phyloP scores from a whole-genome alignment of 2,888 invertebrate species.

The Mimas tiliae region DNA sequence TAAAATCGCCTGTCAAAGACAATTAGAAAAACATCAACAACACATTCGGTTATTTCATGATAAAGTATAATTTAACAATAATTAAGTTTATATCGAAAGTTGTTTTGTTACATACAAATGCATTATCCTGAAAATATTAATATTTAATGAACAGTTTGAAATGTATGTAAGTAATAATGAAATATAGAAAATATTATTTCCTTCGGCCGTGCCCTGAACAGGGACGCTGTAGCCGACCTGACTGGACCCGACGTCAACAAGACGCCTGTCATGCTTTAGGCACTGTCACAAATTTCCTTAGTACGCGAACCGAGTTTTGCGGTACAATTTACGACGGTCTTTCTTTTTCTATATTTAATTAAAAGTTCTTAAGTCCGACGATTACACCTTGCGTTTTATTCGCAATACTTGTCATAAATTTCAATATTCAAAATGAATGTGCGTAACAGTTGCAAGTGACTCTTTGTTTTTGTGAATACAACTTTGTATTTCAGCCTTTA shows the following conservation, averaged over 20 bases:
- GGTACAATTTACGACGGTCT: slow-evolving; percentile 53
- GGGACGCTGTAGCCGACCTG: background rate
- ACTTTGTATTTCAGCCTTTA: background rate
- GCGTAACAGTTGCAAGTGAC: slow-evolving; percentile 13
- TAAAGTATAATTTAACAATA: no score
- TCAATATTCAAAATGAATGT: slow-evolving; percentile 38
- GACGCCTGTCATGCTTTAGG: slow-evolving; percentile 7
- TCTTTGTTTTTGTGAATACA: background rate
- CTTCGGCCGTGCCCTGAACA: background rate
- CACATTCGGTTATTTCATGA: no score
- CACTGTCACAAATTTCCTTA: slow-evolving; percentile 36
- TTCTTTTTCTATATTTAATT: slow-evolving; percentile 61
- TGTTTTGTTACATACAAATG: no score
- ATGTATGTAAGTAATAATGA: no score
- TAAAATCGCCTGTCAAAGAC: no score
- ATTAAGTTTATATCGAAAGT: no score
- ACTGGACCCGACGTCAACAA: background rate
- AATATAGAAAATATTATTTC: background rate
- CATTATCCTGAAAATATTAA: no score
- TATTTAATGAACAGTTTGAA: no score
- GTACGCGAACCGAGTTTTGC: slow-evolving; percentile 45
- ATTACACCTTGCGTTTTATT: slow-evolving; percentile 51
- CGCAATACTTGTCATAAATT: slow-evolving; percentile 48
- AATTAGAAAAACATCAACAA: no score
- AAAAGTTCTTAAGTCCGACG: slow-evolving; percentile 56